Evolutionary conservation across 2,888 invertebrate genomes (phyloP).

Genomic region (Cactoblastis cactorum): DNA sequence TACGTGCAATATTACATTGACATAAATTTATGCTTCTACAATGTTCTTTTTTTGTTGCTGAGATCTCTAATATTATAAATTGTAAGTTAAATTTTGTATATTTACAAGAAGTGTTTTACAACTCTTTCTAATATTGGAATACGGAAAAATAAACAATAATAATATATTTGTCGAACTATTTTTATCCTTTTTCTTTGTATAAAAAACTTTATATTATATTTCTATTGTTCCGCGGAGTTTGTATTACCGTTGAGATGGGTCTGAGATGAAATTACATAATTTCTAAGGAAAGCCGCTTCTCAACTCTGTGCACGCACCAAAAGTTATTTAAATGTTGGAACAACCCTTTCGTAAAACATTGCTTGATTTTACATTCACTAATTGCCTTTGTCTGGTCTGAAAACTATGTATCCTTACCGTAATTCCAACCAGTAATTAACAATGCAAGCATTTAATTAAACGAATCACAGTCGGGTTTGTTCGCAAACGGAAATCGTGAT

Average conservation of each 20-base stretch:
- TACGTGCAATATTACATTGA: background rate
- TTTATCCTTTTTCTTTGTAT: background rate
- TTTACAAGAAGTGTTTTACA: constrained; percentile 9
- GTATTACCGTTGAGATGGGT: background rate
- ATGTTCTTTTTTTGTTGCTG: background rate
- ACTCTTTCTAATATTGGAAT: constrained; percentile 5
- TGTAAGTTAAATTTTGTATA: constrained; percentile 12
- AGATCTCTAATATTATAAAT: constrained; percentile 5
- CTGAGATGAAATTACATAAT: constrained; percentile 5
- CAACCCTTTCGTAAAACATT: constrained; percentile 13
- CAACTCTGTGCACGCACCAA: constrained; percentile 2
- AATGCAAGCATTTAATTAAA: constrained; percentile 15
- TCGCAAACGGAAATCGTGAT: background rate
- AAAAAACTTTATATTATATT: background rate
- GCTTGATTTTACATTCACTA: constrained; percentile 8
- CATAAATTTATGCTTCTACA: background rate
- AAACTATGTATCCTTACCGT: constrained; percentile 12
- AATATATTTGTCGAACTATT: constrained; percentile 1
- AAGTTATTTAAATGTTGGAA: constrained; percentile 10
- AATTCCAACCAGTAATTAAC: constrained; percentile 15
- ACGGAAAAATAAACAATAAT: constrained; percentile 5
- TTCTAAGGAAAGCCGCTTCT: constrained; percentile 4
- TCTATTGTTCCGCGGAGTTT: background rate
- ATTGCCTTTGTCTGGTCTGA: constrained; percentile 10
- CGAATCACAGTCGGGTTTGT: background rate